Conservation (phyloP, 2,113 vertebrate genomes). For the Sylvietta virens region DNA sequence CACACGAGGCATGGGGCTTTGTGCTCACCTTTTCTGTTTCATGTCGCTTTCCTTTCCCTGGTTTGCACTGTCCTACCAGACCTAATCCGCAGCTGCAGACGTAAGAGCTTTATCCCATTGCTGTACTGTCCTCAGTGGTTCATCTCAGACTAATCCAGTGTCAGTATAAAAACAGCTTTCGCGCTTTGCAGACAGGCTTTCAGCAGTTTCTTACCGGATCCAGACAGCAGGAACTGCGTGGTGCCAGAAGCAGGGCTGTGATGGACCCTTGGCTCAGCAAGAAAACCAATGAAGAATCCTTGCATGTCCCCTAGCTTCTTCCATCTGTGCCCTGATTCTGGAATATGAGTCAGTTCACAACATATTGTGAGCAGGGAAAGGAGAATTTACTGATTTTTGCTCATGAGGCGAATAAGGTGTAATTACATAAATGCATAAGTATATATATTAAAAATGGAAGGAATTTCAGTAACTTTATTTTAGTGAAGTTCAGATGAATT, state of each 20-base stretch:
- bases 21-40: background rate
- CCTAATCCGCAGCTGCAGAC: background rate
- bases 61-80: background rate
- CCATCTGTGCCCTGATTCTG: background rate
- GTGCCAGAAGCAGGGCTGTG: background rate
- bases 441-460: background rate
- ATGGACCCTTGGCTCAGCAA: background rate
- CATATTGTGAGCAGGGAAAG: background rate
- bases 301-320: background rate
- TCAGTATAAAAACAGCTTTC: constrained; percentile 30
- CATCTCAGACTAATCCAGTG: background rate
- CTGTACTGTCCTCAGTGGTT: background rate
- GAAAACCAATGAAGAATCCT: background rate
- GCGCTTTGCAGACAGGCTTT: background rate
- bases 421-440: background rate
- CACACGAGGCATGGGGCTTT: background rate
- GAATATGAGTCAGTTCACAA: background rate
- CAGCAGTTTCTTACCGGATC: background rate
- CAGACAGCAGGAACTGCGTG: background rate
- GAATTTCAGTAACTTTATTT: background rate
- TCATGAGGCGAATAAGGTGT: background rate
- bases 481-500: background rate
- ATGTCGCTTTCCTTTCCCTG: background rate
- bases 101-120: background rate
- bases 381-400: background rate